phyloP scores from a whole-genome alignment of 92 coral and sea anemone species.

The Parazoanthus darwini region DNA sequence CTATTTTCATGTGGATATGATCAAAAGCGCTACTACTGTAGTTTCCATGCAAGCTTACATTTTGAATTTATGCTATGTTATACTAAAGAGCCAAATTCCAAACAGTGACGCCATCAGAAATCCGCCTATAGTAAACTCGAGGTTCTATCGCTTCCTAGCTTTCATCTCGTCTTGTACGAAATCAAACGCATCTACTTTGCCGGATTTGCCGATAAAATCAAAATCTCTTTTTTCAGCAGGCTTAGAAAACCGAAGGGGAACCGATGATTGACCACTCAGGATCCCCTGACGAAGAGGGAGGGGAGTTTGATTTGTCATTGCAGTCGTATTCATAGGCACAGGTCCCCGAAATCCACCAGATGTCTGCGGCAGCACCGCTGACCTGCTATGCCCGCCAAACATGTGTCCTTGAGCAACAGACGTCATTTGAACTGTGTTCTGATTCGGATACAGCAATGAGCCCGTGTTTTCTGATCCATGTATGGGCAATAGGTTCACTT shows the following conservation, averaged over 20 bases:
- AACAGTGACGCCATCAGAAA: no score
- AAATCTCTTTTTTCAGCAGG: slow-evolving; percentile 66
- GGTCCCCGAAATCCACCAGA: slow-evolving; percentile 21
- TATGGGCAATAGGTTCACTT: neutral
- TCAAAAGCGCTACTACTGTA: no score
- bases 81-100: no score
- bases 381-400: neutral
- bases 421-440: neutral
- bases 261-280: slow-evolving; percentile 51
- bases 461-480: neutral
- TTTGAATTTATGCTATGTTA: no score
- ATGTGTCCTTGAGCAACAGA: slow-evolving; percentile 8
- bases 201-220: slow-evolving; percentile 77
- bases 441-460: neutral
- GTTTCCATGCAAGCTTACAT: no score
- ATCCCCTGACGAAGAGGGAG: slow-evolving; percentile 22
- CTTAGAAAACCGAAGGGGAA: slow-evolving; percentile 64
- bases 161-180: slow-evolving; percentile 93
- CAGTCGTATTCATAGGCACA: neutral
- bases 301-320: slow-evolving; percentile 6
- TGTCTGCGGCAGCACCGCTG: slow-evolving; percentile 6
- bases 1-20: no score
- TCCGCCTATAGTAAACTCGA: no score
- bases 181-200: slow-evolving; percentile 81
- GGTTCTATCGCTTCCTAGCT: slow-evolving; percentile 70